A percentile compares a stretch with the other conserved stretches of the same genome.
phyloP scores from a whole-genome alignment of 2,797 vertebrate genomes.

The Poeciliopsis gracilis region DNA sequence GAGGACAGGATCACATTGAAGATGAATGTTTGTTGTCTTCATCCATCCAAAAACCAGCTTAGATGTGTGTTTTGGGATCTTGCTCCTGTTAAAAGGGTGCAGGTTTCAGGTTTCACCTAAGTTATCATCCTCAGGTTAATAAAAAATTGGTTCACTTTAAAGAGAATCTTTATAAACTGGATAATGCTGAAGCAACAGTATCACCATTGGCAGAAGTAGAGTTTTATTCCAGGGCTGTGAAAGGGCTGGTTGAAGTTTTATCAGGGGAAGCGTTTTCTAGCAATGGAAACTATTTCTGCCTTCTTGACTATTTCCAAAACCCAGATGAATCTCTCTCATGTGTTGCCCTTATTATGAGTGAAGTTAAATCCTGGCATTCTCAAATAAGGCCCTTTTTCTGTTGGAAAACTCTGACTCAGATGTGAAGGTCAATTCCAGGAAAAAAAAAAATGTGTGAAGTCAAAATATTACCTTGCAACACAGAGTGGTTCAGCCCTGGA shows the following conservation, averaged over 20 bases:
- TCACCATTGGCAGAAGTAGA: not conserved
- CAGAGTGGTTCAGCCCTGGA: not conserved
- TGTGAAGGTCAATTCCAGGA: not conserved
- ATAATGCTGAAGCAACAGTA: not conserved
- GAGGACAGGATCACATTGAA: not conserved
- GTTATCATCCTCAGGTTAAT: not conserved
- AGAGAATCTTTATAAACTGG: not conserved
- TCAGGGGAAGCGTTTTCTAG: not conserved
- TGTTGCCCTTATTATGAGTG: conserved; percentile 3
- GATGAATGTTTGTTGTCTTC: not conserved
- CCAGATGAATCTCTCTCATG: not conserved
- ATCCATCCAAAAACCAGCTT: not conserved
- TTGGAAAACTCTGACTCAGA: not conserved
- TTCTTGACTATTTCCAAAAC: not conserved
- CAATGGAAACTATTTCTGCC: not conserved
- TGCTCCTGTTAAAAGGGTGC: not conserved
- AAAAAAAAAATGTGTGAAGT: not conserved
- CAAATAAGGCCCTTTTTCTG: not conserved
- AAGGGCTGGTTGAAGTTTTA: not conserved
- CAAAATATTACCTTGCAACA: not conserved
- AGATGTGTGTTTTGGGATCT: not conserved
- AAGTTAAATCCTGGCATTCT: not conserved
- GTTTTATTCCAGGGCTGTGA: not conserved
- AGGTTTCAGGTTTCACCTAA: not conserved
- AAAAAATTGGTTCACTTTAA: not conserved